These are phyloP conservation scores for Grammomys dolichurus DNA, from an alignment of 2,113 vertebrate species.

Conservation along the genomic window DNA sequence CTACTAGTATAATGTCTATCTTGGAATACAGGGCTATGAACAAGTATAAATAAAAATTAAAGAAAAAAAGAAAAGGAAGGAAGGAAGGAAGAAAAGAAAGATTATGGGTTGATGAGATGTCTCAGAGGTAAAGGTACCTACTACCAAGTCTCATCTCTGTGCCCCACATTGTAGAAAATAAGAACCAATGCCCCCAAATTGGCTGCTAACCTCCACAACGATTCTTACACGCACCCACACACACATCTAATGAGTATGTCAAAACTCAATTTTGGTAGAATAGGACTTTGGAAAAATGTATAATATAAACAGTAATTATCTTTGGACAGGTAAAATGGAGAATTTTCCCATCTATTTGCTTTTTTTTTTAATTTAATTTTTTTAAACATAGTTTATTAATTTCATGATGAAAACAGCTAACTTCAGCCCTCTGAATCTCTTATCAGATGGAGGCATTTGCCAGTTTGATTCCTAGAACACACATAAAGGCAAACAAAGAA, in stretches of 20 bases:
- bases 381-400: not conserved
- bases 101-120: not conserved
- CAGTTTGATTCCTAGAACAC: not conserved
- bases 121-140: not conserved
- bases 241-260: not conserved
- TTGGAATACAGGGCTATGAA: not conserved
- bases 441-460: not conserved
- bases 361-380: not conserved
- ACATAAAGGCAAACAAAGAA: not conserved
- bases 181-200: not conserved
- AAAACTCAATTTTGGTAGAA: constrained; percentile 33
- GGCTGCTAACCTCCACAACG: not conserved
- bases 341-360: not conserved
- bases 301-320: constrained; percentile 19
- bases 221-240: not conserved
- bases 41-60: not conserved
- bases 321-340: constrained; percentile 10
- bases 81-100: not conserved
- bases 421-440: not conserved
- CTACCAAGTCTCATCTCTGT: not conserved
- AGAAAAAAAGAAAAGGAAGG: no score
- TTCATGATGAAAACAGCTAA: constrained; percentile 29
- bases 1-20: not conserved
- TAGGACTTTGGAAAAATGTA: constrained; percentile 26
- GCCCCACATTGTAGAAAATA: not conserved